Evolutionary conservation across 1,140 invertebrate species (phyloP).

Genomic region (Cotesia typhae): DNA sequence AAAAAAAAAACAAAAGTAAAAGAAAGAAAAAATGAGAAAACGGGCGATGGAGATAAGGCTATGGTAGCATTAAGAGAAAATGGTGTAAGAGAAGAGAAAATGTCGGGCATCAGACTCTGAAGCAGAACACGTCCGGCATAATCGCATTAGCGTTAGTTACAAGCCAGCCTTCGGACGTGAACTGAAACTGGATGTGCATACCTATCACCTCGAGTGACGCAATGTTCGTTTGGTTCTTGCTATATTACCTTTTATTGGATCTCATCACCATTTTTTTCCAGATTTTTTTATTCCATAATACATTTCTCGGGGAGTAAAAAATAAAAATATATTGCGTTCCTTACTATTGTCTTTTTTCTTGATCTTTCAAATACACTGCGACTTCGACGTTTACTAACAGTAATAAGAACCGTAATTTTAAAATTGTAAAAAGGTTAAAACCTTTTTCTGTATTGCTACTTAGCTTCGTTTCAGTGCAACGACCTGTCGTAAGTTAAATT

Average conservation of each 20-base stretch:
- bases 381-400: too few species aligned
- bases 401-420: too few species aligned
- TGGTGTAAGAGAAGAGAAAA: not conserved
- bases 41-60: slow-evolving; percentile 19
- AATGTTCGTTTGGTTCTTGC: slow-evolving; percentile 1
- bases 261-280: slow-evolving; percentile 14
- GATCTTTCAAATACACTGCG: too few species aligned
- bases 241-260: slow-evolving; percentile 21
- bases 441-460: too few species aligned
- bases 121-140: slow-evolving; percentile 30
- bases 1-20: not conserved
- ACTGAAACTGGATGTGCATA: slow-evolving; percentile 5
- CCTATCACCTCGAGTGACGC: slow-evolving; percentile 18
- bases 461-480: too few species aligned
- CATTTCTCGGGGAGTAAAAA: too few species aligned
- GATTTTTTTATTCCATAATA: not conserved
- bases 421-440: too few species aligned
- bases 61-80: not conserved
- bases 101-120: slow-evolving; percentile 17
- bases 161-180: slow-evolving; percentile 25
- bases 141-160: slow-evolving; percentile 33
- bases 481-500: too few species aligned
- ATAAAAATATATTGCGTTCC: too few species aligned
- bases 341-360: too few species aligned
- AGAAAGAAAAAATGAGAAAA: slow-evolving; percentile 6